Percentiles rank a stretch among this genome's conserved stretches.
phyloP scores from a whole-genome alignment of 2,888 invertebrate genomes.

The Melipona beecheii region DNA sequence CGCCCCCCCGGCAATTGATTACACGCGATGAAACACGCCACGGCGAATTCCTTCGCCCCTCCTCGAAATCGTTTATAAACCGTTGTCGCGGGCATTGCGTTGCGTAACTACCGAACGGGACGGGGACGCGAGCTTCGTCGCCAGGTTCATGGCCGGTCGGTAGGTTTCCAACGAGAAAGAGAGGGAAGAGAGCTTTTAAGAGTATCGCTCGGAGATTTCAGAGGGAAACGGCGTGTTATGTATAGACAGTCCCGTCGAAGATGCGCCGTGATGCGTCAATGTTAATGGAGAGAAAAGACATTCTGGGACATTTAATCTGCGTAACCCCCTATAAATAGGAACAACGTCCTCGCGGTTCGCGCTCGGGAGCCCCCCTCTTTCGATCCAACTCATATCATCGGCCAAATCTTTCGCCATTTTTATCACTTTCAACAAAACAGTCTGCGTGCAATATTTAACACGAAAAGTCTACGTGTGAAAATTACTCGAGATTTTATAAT shows the following conservation, averaged over 20 bases:
- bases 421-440: no score
- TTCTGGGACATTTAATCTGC: conserved; percentile 26
- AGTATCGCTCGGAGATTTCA: conserved; percentile 23
- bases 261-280: conserved; percentile 27
- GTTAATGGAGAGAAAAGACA: conserved; percentile 43
- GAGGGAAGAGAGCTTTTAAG: conserved; percentile 12
- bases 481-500: no score
- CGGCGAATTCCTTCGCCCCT: conserved; percentile 10
- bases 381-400: no score
- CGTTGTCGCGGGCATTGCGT: conserved; percentile 18
- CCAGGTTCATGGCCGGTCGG: background rate
- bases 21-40: conserved; percentile 26
- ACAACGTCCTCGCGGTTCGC: no score
- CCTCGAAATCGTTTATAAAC: conserved; percentile 14
- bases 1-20: conserved; percentile 15
- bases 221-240: background rate
- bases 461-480: no score
- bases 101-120: conserved; percentile 9
- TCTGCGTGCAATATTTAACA: no score
- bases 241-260: background rate
- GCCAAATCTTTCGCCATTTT: no score
- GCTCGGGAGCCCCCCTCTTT: no score
- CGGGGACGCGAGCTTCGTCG: conserved; percentile 23
- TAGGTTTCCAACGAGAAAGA: conserved; percentile 1
- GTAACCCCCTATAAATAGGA: conserved; percentile 25